Percentiles rank a stretch among this genome's conserved stretches.
These are phyloP conservation scores for Crossocerus cetratus DNA, from an alignment of 2,888 invertebrate species.

Conservation along the genomic window DNA sequence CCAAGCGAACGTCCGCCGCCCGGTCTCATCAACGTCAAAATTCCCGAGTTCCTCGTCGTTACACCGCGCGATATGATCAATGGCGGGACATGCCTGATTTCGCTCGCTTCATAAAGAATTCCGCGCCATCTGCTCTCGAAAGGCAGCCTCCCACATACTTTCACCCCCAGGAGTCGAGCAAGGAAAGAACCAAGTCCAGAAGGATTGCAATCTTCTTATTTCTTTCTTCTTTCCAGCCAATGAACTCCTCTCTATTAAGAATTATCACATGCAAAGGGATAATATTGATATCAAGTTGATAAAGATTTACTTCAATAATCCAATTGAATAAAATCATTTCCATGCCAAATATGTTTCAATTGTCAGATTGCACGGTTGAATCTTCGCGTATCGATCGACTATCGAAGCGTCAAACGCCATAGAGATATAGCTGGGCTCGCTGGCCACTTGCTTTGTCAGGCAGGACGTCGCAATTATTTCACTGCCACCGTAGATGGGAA, in stretches of 20 bases:
- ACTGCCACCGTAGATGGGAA: conserved; percentile 55
- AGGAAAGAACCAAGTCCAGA: not conserved
- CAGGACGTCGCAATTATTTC: conserved; percentile 56
- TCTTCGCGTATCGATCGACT: no score
- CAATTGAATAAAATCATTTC: no score
- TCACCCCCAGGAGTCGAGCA: not conserved
- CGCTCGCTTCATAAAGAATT: not conserved
- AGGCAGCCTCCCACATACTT: not conserved
- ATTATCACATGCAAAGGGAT: no score
- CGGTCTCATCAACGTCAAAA: conserved; percentile 52
- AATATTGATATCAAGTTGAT: no score
- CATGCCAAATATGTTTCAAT: no score
- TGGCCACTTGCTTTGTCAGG: conserved; percentile 53
- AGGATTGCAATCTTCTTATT: not conserved
- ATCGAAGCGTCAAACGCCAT: no score
- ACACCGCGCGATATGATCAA: conserved; percentile 21
- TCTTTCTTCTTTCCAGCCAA: no score
- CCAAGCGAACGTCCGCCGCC: conserved; percentile 59
- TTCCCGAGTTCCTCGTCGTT: conserved; percentile 12
- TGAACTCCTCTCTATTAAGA: no score
- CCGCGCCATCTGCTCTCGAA: not conserved
- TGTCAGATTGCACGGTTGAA: no score
- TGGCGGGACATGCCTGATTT: conserved; percentile 8
- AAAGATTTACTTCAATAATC: no score
- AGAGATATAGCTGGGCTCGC: no score